Evolutionary conservation across 1,140 invertebrate species (phyloP).

Genomic region (Mycetomoellerius zeteki): DNA sequence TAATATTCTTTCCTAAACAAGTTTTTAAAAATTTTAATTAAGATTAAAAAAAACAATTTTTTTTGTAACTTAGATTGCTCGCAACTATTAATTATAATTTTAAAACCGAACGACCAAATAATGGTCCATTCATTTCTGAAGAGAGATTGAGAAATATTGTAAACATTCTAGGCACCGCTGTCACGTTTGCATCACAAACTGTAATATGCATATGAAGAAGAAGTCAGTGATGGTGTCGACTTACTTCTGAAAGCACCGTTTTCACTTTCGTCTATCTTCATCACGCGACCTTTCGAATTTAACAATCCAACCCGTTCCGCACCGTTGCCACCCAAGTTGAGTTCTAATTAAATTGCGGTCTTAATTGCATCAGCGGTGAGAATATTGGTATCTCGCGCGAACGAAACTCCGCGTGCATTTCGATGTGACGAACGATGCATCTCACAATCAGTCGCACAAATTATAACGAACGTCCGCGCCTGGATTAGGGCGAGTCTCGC

Average conservation of each 20-base stretch:
- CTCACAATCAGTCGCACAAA: neutral
- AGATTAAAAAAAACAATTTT: neutral
- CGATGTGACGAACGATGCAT: neutral
- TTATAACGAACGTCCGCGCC: neutral
- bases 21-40: too few relatives aligned
- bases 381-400: neutral
- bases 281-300: neutral
- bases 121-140: neutral
- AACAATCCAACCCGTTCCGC: slow-evolving; percentile 6
- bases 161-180: neutral
- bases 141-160: neutral
- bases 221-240: neutral
- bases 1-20: neutral
- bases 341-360: slow-evolving; percentile 13
- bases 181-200: neutral
- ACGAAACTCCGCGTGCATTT: neutral
- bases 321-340: neutral
- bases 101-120: neutral
- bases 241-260: slow-evolving; percentile 44
- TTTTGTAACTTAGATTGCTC: neutral
- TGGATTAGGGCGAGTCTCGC: neutral
- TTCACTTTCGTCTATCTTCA: slow-evolving; percentile 70
- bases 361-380: slow-evolving; percentile 31
- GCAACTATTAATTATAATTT: neutral
- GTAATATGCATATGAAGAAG: neutral